These are phyloP conservation scores for Stictocephala bisonia DNA, from an alignment of 2,888 invertebrate genomes.

Conservation along the genomic window DNA sequence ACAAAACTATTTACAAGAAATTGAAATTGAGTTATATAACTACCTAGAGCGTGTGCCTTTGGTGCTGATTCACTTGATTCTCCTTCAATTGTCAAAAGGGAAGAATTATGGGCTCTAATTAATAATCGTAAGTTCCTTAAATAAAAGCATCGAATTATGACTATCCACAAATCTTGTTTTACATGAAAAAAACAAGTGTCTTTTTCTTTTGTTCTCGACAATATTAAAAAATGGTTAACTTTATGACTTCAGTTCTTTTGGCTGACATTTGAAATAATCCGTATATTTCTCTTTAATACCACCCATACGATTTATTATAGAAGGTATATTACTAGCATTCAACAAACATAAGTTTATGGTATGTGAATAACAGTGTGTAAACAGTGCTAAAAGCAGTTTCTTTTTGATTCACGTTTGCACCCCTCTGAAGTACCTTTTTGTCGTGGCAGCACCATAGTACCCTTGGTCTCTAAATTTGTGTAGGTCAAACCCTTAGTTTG, in stretches of 20 bases:
- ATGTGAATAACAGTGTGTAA: too few relatives aligned
- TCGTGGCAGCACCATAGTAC: too few relatives aligned
- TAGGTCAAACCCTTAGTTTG: too few relatives aligned
- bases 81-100: neutral
- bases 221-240: neutral
- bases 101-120: neutral
- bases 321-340: neutral
- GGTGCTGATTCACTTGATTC: neutral
- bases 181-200: neutral
- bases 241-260: neutral
- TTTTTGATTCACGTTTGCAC: too few relatives aligned
- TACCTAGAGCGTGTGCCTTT: neutral
- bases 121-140: too few relatives aligned
- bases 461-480: too few relatives aligned
- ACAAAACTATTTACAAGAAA: neutral
- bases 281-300: too few relatives aligned
- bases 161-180: neutral
- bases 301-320: slow-evolving; percentile 10
- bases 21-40: neutral
- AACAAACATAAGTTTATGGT: slow-evolving; percentile 1
- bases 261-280: slow-evolving; percentile 3
- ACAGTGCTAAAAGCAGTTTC: too few relatives aligned
- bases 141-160: neutral
- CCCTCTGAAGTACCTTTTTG: too few relatives aligned
- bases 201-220: slow-evolving; percentile 8